Conservation (phyloP, 2,888 invertebrate species). For the Lasioglossum morio region DNA sequence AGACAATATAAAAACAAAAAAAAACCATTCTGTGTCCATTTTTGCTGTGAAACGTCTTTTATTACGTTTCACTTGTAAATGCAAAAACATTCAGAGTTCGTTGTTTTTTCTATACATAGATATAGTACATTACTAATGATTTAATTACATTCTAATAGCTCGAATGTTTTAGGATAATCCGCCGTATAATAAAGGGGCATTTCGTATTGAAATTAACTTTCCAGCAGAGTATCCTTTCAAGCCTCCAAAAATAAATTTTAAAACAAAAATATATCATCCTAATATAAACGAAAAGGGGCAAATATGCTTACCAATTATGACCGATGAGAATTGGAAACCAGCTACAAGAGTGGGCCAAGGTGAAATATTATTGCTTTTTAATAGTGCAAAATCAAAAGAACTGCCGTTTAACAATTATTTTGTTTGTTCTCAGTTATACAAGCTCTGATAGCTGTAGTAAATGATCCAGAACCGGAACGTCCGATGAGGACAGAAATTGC, state of each 20-base stretch:
- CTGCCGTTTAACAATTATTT: not conserved
- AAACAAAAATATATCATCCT: constrained; percentile 99
- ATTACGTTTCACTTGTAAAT: not conserved
- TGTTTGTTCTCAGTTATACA: constrained; percentile 92
- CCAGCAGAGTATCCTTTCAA: constrained; percentile 99
- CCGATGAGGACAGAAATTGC: constrained; percentile 98
- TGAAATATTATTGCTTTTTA: constrained; percentile 78
- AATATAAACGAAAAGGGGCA: constrained; percentile 99
- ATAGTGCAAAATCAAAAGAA: not conserved
- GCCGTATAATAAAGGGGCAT: constrained; percentile 99
- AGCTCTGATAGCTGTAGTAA: constrained; percentile 97
- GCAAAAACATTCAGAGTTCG: too few relatives aligned
- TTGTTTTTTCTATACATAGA: not conserved
- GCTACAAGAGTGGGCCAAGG: constrained; percentile 99
- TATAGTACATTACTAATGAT: not conserved
- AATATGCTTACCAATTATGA: constrained; percentile 98
- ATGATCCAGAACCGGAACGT: constrained; percentile 99
- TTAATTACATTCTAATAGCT: constrained; percentile 15
- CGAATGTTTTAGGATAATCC: constrained; percentile 92
- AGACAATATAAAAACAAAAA: too few relatives aligned
- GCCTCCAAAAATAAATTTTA: constrained; percentile 99
- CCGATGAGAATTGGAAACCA: constrained; percentile 99
- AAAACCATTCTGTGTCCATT: not conserved
- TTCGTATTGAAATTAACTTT: constrained; percentile 98
- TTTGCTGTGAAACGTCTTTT: not conserved